Percentiles rank a stretch among this genome's conserved stretches.
These are phyloP conservation scores for Archilochus colubris DNA, from an alignment of 2,113 vertebrate genomes.

Conservation along the genomic window DNA sequence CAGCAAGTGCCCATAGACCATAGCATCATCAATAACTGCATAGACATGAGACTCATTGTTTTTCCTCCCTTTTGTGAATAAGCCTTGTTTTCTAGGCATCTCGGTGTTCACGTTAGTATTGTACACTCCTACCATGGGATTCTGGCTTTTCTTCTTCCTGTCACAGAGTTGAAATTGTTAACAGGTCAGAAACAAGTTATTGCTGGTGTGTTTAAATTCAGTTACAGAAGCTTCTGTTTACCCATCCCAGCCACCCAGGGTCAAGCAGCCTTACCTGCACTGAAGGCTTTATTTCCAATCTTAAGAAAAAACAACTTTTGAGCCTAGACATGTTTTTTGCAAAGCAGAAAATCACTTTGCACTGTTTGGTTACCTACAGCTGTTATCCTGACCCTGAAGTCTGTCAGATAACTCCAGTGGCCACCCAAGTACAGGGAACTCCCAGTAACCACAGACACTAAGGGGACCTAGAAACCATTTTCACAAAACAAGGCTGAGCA, in stretches of 20 bases:
- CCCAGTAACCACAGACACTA: background rate
- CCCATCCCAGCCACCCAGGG: background rate
- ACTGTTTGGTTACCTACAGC: background rate
- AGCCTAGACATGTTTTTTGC: background rate
- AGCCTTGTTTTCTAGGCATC: slow-evolving; percentile 65
- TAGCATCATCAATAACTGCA: slow-evolving; percentile 86
- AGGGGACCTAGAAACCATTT: background rate
- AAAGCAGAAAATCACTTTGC: background rate
- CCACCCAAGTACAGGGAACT: background rate
- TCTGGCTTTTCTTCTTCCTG: slow-evolving; percentile 81
- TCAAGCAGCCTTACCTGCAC: background rate
- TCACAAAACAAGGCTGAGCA: background rate
- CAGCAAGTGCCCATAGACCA: slow-evolving; percentile 86
- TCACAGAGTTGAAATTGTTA: background rate
- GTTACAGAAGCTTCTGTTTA: background rate
- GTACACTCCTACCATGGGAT: slow-evolving; percentile 80
- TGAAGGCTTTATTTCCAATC: background rate
- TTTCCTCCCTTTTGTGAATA: slow-evolving; percentile 78
- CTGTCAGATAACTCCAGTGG: background rate
- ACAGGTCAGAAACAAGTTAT: background rate
- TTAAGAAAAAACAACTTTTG: background rate
- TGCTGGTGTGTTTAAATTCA: background rate
- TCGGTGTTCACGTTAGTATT: slow-evolving; percentile 82
- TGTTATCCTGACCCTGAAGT: background rate
- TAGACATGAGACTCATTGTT: slow-evolving; percentile 90